These are phyloP conservation scores for Virgularia gustaviana DNA, from an alignment of 92 coral and sea anemone genomes.

Conservation along the genomic window DNA sequence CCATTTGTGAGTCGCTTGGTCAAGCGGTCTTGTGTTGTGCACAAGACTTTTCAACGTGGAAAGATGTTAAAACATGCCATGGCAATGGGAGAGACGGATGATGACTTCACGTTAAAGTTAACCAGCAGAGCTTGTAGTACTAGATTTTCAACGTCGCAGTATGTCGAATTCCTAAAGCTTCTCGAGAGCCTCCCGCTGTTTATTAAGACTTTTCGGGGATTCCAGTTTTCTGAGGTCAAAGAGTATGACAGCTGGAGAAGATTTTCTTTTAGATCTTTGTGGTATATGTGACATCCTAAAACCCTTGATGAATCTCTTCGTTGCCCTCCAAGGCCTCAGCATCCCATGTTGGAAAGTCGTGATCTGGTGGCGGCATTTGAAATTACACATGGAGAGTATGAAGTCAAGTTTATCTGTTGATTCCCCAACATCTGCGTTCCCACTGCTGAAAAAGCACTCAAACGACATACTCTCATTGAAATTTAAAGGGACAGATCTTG, in stretches of 20 bases:
- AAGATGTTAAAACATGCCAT: conserved; percentile 13
- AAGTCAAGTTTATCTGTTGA: conserved; percentile 19
- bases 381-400: conserved; percentile 21
- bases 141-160: neutral
- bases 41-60: conserved; percentile 21
- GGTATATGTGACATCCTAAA: conserved; percentile 16
- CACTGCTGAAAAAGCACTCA: conserved; percentile 22
- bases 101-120: conserved; percentile 14
- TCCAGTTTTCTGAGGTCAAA: conserved; percentile 10
- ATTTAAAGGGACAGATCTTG: conserved; percentile 6
- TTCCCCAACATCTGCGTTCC: conserved; percentile 30
- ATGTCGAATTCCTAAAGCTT: conserved; percentile 8
- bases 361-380: conserved; percentile 21
- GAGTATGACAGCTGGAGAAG: neutral
- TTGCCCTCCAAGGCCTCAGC: conserved; percentile 15
- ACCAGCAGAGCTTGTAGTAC: conserved; percentile 28
- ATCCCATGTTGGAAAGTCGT: conserved; percentile 28
- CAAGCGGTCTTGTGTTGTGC: conserved; percentile 21
- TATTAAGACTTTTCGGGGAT: conserved; percentile 19
- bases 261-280: conserved; percentile 8
- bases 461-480: neutral
- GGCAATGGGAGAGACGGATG: conserved; percentile 5
- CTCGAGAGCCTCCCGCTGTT: conserved; percentile 4
- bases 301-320: conserved; percentile 17
- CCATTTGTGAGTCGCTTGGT: conserved; percentile 29